Base-by-base conservation (phyloP, 2,888 invertebrate species). In the Girardia tigrina region DNA sequence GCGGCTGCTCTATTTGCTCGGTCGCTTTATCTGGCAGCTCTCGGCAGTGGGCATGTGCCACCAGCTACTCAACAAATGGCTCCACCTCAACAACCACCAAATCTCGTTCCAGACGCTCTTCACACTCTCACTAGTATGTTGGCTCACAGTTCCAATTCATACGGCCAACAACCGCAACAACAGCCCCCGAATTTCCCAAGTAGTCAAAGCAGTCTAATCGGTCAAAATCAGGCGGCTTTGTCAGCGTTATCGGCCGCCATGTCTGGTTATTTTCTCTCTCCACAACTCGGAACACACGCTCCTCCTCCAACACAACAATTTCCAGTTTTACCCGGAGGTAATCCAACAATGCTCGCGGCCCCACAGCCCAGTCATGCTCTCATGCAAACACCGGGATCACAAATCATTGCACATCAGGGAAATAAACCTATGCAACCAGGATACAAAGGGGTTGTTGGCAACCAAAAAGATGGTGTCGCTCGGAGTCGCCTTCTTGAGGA, bases 351-450 rank as follows among this genome's bases (percentile, higher is more conserved):
- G 56, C 56, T 56, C 2, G 56, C 20, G n/a, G 56, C 56, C n/a
- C 56, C 56, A 16, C 56, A 56, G 23, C 56, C 56, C 8, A 56
- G 56, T 56, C 56, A 56, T 56, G n/a, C 56, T 56, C n/a, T 56
- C 6, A 56, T 56, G 56, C 56, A n/a, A 12, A 23, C 56, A 56
- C n/a, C 56, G 20, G 56, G 56, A 6, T 56, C 56, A 56, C 56
- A 56, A 16, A 4, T 56, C 8, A 56, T 56, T 23, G 4, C 56
- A 56, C 56, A 56, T 23, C 56, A 56, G 23, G 56, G 56, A 6
- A 56, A n/a, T 56, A 56, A 56, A 56, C 56, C 56, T 56, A 56
- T 56, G 56, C 56, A 56, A 56, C n/a, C 56, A n/a, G 56, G 56
- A 56, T 56, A 56, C 56, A 56, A 56, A 56, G 56, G 56, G 23